These are phyloP conservation scores for Microcebus murinus DNA, from an alignment of 2,113 vertebrate genomes.

Conservation along the genomic window DNA sequence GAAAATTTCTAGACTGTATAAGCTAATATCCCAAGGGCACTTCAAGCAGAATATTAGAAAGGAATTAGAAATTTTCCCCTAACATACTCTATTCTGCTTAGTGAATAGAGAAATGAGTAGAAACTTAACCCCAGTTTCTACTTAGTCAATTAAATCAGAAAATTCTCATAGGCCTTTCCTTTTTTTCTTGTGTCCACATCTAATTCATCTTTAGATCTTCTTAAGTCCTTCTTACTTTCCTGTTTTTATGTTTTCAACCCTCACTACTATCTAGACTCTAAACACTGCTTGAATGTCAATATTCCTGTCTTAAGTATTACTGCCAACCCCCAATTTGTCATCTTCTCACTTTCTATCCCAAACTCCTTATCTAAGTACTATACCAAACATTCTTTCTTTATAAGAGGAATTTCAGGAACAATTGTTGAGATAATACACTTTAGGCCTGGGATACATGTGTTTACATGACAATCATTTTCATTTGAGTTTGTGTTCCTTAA, in stretches of 20 bases:
- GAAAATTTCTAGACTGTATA: constrained; percentile 21
- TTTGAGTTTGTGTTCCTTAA: not conserved
- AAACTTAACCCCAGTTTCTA: not conserved
- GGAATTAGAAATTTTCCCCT: not conserved
- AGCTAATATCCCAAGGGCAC: not conserved
- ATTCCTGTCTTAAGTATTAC: not conserved
- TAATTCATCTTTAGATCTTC: not conserved
- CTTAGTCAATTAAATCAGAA: not conserved
- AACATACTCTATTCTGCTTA: not conserved
- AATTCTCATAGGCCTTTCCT: not conserved
- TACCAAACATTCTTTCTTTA: not conserved
- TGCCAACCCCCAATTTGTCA: not conserved
- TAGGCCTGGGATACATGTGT: not conserved
- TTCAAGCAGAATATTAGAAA: not conserved
- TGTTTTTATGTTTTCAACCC: not conserved
- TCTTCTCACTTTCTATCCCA: not conserved
- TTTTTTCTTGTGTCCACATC: not conserved
- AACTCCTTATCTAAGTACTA: not conserved
- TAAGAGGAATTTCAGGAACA: not conserved
- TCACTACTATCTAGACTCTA: not conserved
- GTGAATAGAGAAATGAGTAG: not conserved
- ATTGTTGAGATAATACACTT: not conserved
- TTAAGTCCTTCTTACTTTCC: not conserved
- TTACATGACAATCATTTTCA: not conserved
- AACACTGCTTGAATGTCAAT: not conserved